Evolutionary conservation across 2,797 vertebrate species (phyloP), one percentile per base, ranked within the genome.

Genomic region (Carapus acus): DNA sequence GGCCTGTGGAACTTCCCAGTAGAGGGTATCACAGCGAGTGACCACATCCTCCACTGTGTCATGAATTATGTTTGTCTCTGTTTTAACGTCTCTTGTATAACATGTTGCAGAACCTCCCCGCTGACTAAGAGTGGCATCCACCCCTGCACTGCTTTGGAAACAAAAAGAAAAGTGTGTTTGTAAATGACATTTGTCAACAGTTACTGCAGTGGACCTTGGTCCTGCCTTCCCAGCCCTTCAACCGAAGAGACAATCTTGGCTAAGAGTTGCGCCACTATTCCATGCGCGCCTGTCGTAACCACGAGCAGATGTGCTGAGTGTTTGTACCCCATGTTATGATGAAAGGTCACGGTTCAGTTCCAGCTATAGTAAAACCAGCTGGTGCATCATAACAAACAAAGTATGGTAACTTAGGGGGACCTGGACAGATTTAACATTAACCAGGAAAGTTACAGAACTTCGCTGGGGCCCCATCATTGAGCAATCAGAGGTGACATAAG

Each of bases 261-360:
- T 71, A 62, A 52, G 9, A 58, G 61, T 83, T 78, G 66, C 71
- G 43, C 65, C 82, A 82, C 74, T 73, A 73, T 82, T 69, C 74
- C 67, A 73, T 62, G 68, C 76, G 70, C 74, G 76, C 71, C 79
- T 81, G 63, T 65, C 53, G 55, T 80, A 83, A 88, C 80, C 71
- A 40, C 73, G 48, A 73, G 61, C 86, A 88, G 83, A 83, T 87
- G 84, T 76, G 51, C 27, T 55, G 64, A 63, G 62, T 50, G 74
- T 69, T 74, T 55, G 56, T 23, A 50, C 43, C 62, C 39, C 59
- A 57, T 52, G 52, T 44, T 43, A 58, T 57, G 67, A 82, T n/a
- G 24, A 53, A 58, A 53, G 72, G 75, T 82, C 61, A 81, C 64
- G 75, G 75, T 67, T 80, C 70, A 59, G 58, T 50, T 43, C 36